These are phyloP conservation scores for Eulemur macaco DNA, from an alignment of 2,113 vertebrate species.

Conservation along the genomic window DNA sequence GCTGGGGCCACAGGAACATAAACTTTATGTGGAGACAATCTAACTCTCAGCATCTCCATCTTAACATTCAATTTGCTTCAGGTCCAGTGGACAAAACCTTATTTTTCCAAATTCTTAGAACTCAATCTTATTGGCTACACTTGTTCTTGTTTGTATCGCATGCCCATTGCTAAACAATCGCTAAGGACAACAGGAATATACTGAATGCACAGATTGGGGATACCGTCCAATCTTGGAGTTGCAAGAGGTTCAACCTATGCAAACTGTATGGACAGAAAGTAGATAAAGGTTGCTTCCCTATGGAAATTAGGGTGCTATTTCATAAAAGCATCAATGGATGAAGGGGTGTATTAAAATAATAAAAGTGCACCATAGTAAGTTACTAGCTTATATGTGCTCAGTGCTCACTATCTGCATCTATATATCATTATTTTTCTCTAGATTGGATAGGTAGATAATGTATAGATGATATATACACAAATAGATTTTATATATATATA, in stretches of 20 bases:
- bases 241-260: neutral
- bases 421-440: neutral
- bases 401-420: neutral
- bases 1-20: too few species aligned
- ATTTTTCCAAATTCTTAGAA: neutral
- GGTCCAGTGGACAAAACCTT: neutral
- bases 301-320: neutral
- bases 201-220: neutral
- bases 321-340: neutral
- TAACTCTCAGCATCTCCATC: neutral
- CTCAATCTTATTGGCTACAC: neutral
- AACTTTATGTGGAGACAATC: neutral
- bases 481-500: too few species aligned
- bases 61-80: neutral
- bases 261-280: neutral
- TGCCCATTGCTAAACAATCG: neutral
- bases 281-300: fast-evolving
- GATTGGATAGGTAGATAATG: neutral
- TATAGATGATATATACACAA: neutral
- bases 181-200: neutral
- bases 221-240: neutral
- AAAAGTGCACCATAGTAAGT: neutral
- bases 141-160: neutral
- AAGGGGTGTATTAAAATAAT: neutral
- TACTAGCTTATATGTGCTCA: neutral